Base-by-base conservation (phyloP, 2,888 invertebrate species). In the Agrotis exclamationis region DNA sequence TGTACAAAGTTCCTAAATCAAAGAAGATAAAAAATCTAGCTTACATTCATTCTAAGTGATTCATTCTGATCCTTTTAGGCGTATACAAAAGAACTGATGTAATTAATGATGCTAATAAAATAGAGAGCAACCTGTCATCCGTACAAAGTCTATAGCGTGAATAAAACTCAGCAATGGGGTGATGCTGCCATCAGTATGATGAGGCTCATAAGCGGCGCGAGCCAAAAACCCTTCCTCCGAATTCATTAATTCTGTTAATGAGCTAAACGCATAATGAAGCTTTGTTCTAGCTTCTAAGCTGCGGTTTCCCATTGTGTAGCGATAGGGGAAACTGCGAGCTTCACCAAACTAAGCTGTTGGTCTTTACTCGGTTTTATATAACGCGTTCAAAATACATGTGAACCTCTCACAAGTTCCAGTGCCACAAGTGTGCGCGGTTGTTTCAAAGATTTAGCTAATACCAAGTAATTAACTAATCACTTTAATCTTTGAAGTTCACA, bases 171-270 rank as follows among this genome's bases (percentile, higher is more conserved):
- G 62, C 48, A 59, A 50, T 65, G 45, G 67, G 67, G 67, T 54
- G 64, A 65, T 67, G 63, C 79, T 80, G 72, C 83, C 87, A 89
- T 91, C 88, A 90, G 89, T 91, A 87, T 89, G 89, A 93, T 89
- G 90, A 87, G 83, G 60, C 69, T 88, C 87, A 90, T 91, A 87
- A 87, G 79, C 78, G 77, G 80, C 83, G 86, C 86, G 86, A 87
- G 88, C 89, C 89, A 87, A 89, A 91, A 90, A 88, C 91, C 91
- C 89, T 89, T 90, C 88, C 87, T 88, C 86, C 83, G 85, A 89
- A 91, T 90, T 92, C 88, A 93, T 94, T 94, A 91, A 93, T 94
- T 93, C 90, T 89, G 88, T 88, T 92, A 94, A 94, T 92, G 93
- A 94, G 92, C 88, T 90, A 90, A 91, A 91, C 87, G 90, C 86